Base-by-base conservation (phyloP, 2,113 vertebrate species). In the Passer montanus region DNA sequence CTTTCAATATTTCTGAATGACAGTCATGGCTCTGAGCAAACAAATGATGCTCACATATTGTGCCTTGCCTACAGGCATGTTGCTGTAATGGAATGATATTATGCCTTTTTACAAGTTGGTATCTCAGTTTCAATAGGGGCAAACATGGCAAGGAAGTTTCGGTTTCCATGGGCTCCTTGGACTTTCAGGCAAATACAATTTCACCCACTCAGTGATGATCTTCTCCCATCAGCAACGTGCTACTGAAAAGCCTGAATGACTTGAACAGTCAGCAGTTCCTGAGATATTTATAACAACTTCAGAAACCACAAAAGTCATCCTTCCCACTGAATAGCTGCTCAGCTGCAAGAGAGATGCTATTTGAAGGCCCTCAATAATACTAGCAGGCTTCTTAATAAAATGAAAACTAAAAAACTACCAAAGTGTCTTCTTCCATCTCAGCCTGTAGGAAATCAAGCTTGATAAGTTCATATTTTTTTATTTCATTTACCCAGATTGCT, bases 41-140 rank as follows among this genome's bases (percentile, higher is more conserved):
- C 82, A 96, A 95, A 96, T 56, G 77, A 95, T 87, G 89, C 93
- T 96, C 96, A 96, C 90, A 96, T 68, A 89, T 81, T 97, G 91
- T 93, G 90, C 79, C 83, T 97, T 93, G 95, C 92, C 96, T 96
- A 97, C 84, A 94, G 93, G 93, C 92, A 96, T 96, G 93, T 93
- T 97, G 91, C 67, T 93, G 53, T 66, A 87, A 77, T 74, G 79
- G 59, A 66, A 87, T 73, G 82, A 63, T 90, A 94, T 92, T 90
- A 59, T 93, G 89, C 43, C 46, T 92, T 83, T 84, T 87, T 73
- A 93, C 89, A 96, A 96, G 91, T 91, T 81, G 87, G 41, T 66
- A 78, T 93, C 93, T 97, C 87, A 26, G 56, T 31, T 95, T 94
- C 87, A 94, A 62, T 15, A 95, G 96, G 72, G 72, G 84, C 83